Conservation (phyloP, 1,140 invertebrate genomes). For the Scaptomyza hsui region DNA sequence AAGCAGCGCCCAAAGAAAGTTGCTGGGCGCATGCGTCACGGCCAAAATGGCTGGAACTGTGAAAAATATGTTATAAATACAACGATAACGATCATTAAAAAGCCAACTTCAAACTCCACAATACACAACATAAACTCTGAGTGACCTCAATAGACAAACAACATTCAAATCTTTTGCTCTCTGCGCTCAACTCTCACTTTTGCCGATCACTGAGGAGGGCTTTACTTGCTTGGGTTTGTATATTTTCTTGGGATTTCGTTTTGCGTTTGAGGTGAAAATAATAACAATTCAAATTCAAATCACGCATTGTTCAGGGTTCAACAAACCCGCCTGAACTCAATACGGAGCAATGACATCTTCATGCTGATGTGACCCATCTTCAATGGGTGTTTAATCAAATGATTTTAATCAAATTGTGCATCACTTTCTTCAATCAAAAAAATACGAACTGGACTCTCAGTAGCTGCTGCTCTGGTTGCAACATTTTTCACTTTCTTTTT, state of each 20-base stretch:
- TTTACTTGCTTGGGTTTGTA: no score
- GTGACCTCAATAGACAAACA: constrained; percentile 63
- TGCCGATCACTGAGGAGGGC: constrained; percentile 44
- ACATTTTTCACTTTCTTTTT: constrained; percentile 73
- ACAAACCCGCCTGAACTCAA: constrained; percentile 67
- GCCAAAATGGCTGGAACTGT: constrained; percentile 54
- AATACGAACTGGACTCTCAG: constrained; percentile 17
- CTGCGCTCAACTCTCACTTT: constrained; percentile 67
- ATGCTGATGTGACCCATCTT: constrained; percentile 17
- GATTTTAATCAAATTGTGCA: constrained; percentile 16
- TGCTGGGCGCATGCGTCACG: constrained; percentile 54
- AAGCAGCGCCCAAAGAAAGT: constrained; percentile 58
- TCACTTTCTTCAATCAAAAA: constrained; percentile 30
- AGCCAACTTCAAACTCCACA: constrained; percentile 4
- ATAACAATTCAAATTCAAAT: constrained; percentile 61
- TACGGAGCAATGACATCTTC: constrained; percentile 69
- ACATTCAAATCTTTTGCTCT: constrained; percentile 65
- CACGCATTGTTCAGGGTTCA: constrained; percentile 45
- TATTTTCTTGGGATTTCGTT: constrained; percentile 5
- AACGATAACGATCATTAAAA: constrained; percentile 56
- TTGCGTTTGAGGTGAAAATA: constrained; percentile 52
- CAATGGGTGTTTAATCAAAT: constrained; percentile 7
- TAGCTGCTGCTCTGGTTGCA: constrained; percentile 58
- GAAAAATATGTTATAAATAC: constrained; percentile 48
- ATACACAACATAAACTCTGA: constrained; percentile 16